Evolutionary conservation across 2,113 vertebrate species (phyloP), one percentile per base, ranked within the genome.

Genomic region (Sclerurus mexicanus): DNA sequence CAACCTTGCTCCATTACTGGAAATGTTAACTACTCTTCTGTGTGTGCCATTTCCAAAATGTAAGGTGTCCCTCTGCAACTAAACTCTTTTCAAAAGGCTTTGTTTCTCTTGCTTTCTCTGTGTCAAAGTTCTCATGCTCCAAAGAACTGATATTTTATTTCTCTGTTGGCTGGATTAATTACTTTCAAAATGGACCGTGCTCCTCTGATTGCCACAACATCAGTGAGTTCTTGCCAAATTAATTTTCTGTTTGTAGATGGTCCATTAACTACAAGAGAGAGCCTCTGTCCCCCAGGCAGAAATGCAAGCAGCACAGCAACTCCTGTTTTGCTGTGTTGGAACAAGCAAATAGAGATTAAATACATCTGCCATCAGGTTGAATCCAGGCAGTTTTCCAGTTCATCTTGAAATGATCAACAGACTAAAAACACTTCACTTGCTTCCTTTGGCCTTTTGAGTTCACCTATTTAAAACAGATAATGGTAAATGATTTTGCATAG

Each of bases 211-310:
- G 96, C 72, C 76, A 92, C 87, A 95, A 62, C 64, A 83, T 74
- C 83, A 91, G n/a, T 37, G 49, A 89, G 60, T 73, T 85, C 89
- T 80, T 92, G 94, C 96, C 97, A 97, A 93, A 97, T 97, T 94
- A 96, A 97, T 96, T 97, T 98, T 96, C 92, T 97, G 83, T 97
- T 96, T 97, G 89, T 93, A 59, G 83, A 88, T 87, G 87, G 92
- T 84, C 94, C 85, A 92, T 97, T 98, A 96, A 93, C 80, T 96
- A 23, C 68, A 85, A 86, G 87, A 89, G 69, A 95, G 96, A 96
- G 59, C 62, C 68, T 66, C 59, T 62, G 72, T 92, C 87, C 91
- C 89, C 44, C n/a, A 92, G 93, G 96, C 93, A 96, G 85, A 90
- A 91, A 95, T 78, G 56, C 49, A 82, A 85, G 73, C 71, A 74